Percentiles rank a stretch among this genome's conserved stretches.
Evolutionary conservation across 2,113 vertebrate species (phyloP).

Genomic region (Hydrolagus affinis): DNA sequence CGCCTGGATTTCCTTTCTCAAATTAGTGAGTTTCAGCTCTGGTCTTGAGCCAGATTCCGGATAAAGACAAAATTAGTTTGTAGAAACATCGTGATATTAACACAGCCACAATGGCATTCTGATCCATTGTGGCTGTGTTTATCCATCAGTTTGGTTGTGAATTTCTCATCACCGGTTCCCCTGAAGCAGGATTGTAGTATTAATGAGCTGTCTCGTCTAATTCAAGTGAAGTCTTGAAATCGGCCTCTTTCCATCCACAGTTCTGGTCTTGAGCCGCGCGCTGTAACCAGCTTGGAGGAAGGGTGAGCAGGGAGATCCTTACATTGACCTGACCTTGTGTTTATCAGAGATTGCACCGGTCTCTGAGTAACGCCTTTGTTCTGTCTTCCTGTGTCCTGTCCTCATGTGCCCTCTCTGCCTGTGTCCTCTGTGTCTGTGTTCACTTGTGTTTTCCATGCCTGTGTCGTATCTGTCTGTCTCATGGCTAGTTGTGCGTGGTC

Average conservation of each 20-base stretch:
- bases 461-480: too few relatives aligned
- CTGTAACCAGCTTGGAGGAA: conserved; percentile 36
- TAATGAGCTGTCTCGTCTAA: conserved; percentile 30
- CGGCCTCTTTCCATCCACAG: conserved; percentile 35
- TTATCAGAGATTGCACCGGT: conserved; percentile 25
- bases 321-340: conserved; percentile 35
- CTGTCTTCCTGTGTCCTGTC: neutral
- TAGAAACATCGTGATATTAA: neutral
- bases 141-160: neutral
- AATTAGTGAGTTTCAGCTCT: neutral
- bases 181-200: conserved; percentile 35
- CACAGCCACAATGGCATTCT: neutral
- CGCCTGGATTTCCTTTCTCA: neutral
- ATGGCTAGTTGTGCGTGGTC: too few relatives aligned
- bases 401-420: too few relatives aligned
- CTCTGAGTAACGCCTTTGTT: conserved; percentile 34
- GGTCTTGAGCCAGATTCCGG: too few relatives aligned
- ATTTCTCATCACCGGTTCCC: neutral
- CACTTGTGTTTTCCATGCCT: too few relatives aligned
- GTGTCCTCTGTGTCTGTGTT: too few relatives aligned
- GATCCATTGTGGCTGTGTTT: neutral
- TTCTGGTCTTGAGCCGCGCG: conserved; percentile 29
- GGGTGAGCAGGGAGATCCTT: conserved; percentile 36
- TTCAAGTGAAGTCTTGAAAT: neutral
- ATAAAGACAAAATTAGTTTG: neutral